A percentile compares a stretch with the other conserved stretches of the same genome.
Conservation (phyloP, 37 sponge, comb jelly and placozoan species). For the Haliclona indistincta region DNA sequence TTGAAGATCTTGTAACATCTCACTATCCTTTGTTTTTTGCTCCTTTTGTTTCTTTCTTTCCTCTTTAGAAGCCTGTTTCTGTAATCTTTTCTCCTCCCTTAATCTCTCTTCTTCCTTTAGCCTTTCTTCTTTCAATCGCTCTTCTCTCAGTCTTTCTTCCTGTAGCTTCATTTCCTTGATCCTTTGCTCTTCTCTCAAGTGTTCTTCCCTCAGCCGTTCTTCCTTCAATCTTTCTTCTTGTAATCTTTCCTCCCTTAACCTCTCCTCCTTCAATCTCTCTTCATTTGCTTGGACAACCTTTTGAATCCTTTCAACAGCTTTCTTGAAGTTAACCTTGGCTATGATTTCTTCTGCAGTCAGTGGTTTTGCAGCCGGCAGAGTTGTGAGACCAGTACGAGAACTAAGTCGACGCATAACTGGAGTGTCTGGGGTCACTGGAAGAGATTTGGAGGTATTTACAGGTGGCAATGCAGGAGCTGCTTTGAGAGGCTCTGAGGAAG, state of each 20-base stretch:
- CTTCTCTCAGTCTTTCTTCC: not conserved
- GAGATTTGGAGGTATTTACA: not conserved
- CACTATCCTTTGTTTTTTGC: no score
- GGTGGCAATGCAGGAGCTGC: not conserved
- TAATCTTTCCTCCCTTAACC: not conserved
- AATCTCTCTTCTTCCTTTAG: no score
- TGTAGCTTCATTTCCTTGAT: not conserved
- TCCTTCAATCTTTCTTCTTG: not conserved
- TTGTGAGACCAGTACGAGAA: not conserved
- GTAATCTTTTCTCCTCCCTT: no score
- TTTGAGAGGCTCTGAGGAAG: no score
- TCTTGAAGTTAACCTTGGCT: conserved; percentile 32
- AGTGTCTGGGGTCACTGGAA: no score
- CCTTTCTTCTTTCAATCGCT: not conserved
- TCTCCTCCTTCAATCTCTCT: no score
- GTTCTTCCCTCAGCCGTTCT: not conserved
- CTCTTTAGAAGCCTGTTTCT: no score
- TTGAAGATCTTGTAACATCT: no score
- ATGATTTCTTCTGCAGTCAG: conserved; percentile 43
- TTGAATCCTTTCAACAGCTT: not conserved
- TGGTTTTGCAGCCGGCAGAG: not conserved
- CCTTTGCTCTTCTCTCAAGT: no score
- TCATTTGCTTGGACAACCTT: no score
- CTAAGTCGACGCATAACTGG: not conserved
- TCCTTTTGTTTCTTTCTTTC: no score